phyloP scores from a whole-genome alignment of 2,113 vertebrate species.

The Terrapene triunguis region DNA sequence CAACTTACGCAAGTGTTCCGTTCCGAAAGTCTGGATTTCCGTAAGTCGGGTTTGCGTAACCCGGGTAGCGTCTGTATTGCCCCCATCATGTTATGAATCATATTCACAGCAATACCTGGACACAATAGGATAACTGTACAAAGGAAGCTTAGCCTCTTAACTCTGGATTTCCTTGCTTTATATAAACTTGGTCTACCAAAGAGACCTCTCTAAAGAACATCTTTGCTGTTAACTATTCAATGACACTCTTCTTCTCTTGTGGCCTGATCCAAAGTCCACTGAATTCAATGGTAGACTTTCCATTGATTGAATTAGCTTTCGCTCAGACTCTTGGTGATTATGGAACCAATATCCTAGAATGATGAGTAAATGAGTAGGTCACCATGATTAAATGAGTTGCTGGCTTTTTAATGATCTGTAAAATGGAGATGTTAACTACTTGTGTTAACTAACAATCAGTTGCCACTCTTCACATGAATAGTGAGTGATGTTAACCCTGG shows the following conservation, averaged over 20 bases:
- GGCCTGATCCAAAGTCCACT: background rate
- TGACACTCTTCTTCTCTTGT: accelerated
- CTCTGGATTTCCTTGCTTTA: background rate
- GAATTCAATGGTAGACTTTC: background rate
- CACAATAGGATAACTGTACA: background rate
- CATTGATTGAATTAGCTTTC: accelerated
- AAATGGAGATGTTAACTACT: constrained; percentile 38
- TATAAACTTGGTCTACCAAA: background rate
- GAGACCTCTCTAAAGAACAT: background rate
- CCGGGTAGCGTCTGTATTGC: background rate
- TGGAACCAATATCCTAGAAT: accelerated
- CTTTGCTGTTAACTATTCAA: background rate
- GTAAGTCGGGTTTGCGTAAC: too few species aligned
- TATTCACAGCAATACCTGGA: background rate
- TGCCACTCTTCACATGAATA: constrained; percentile 52
- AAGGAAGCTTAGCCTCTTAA: background rate
- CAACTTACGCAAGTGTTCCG: too few species aligned
- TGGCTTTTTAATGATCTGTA: constrained; percentile 23
- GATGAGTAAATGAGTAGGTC: background rate
- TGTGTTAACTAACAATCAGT: constrained; percentile 59
- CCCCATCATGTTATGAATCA: background rate
- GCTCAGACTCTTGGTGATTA: background rate
- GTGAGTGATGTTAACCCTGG: constrained; percentile 64
- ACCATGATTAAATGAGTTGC: background rate
- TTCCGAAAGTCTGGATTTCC: too few species aligned